A percentile compares a stretch with the other conserved stretches of the same genome.
Evolutionary conservation across 2,113 vertebrate species (phyloP).

Genomic region (Percina caprodes): DNA sequence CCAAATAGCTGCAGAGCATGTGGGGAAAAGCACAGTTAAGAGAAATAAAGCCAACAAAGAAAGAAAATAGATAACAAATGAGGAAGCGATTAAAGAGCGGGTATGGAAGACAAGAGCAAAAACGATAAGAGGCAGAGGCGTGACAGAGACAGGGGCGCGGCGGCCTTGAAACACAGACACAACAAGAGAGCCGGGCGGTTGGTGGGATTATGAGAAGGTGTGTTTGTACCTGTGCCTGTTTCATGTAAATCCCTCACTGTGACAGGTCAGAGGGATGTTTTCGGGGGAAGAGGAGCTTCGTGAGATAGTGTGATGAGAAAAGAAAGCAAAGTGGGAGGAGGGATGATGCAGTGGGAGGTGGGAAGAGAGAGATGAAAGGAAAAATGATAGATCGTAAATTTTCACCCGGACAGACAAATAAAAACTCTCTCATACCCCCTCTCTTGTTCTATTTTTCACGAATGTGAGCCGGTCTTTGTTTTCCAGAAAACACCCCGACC

Average conservation of each 20-base stretch:
- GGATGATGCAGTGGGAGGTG: slow-evolving; percentile 64
- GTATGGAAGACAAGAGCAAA: slow-evolving; percentile 11
- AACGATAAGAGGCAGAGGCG: slow-evolving; percentile 22
- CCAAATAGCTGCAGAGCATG: slow-evolving; percentile 36
- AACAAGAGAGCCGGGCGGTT: slow-evolving; percentile 48
- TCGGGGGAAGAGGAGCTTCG: slow-evolving; percentile 78
- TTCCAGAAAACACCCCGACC: slow-evolving; percentile 60
- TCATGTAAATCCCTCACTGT: slow-evolving; percentile 65
- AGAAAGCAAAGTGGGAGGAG: slow-evolving; percentile 68
- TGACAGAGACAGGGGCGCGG: slow-evolving; percentile 17
- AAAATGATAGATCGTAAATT: slow-evolving; percentile 84
- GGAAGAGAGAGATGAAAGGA: slow-evolving; percentile 77
- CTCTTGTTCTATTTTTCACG: slow-evolving; percentile 61
- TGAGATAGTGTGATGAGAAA: slow-evolving; percentile 78
- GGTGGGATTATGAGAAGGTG: slow-evolving; percentile 56
- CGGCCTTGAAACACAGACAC: slow-evolving; percentile 45
- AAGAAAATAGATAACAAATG: slow-evolving; percentile 55
- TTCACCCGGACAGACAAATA: slow-evolving; percentile 83
- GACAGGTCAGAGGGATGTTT: slow-evolving; percentile 61
- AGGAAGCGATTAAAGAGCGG: slow-evolving; percentile 44
- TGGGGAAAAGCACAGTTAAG: slow-evolving; percentile 35
- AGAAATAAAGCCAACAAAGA: slow-evolving; percentile 49
- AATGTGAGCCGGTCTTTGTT: slow-evolving; percentile 76
- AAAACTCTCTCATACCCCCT: slow-evolving; percentile 76
- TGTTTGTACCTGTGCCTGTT: slow-evolving; percentile 73